Evolutionary conservation across 2,797 vertebrate species (phyloP), one percentile per base, ranked within the genome.

Genomic region (Argya squamiceps): DNA sequence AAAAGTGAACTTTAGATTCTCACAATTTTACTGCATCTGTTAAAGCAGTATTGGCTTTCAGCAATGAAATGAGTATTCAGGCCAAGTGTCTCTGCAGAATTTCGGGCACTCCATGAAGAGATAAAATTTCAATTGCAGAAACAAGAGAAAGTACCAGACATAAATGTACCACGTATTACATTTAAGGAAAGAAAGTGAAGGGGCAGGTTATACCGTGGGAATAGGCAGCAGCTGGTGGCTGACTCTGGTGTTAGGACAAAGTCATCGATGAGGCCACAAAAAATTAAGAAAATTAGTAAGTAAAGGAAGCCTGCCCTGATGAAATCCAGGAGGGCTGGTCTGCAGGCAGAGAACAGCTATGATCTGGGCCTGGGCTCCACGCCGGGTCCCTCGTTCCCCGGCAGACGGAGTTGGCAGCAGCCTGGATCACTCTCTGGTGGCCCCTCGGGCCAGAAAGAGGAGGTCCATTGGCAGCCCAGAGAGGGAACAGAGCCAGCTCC

Each of bases 11-110:
- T 92, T 94, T 21, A 77, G 79, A 81, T 90, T 97, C 93, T 96
- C 89, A 95, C 81, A 36, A 65, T 92, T 97, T 97, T 95, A 96
- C 86, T 96, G 89, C 94, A 71, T 96, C 92, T 97, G 89, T 92
- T 96, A 96, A 96, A 97, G 93, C 89, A 68, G 93, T 95, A 83
- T 94, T 96, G 95, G 94, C 82, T 97, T 97, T 93, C 93, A 89
- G 27, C 92, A 92, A 6, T 58, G 92, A 96, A 97, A 97, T 30
- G 77, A 94, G 92, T 55, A 85, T 68, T 96, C 68, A 79, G 86
- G 94, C 92, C 91, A 96, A 97, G 95, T 87, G 96, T 93, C 95
- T 96, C 91, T 93, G 91, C 95, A 97, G 95, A 94, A 87, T 94
- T 96, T 96, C 6, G 90, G 95, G 95, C 89, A 41, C 89, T 96